A percentile compares a stretch with the other conserved stretches of the same genome.
Evolutionary conservation across 2,888 invertebrate genomes (phyloP).

Genomic region (Platycheirus rosarum): DNA sequence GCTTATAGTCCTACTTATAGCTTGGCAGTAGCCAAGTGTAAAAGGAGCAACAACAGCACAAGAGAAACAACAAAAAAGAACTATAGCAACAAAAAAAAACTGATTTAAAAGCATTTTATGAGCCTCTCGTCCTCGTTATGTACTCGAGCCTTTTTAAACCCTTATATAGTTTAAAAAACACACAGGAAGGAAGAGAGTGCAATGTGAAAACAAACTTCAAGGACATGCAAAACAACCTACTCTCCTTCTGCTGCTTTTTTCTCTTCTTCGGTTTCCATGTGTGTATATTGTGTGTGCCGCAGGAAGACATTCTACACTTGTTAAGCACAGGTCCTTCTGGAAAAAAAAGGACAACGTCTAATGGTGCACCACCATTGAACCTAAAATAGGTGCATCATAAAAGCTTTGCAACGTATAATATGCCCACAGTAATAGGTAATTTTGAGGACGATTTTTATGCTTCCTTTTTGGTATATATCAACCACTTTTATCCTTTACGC

Average conservation of each 20-base stretch:
- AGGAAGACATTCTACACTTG: conserved; percentile 65
- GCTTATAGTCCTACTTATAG: conserved; percentile 67
- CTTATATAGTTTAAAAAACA: conserved; percentile 43
- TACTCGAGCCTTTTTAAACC: conserved; percentile 45
- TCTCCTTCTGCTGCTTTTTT: background rate
- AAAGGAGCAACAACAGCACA: conserved; percentile 29
- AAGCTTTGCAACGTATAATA: conserved; percentile 58
- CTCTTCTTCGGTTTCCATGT: conserved; percentile 1
- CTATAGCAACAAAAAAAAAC: conserved; percentile 2
- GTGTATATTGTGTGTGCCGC: conserved; percentile 29
- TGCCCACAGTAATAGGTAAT: conserved; percentile 73
- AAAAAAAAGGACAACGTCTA: conserved; percentile 68
- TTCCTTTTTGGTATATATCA: too few relatives aligned
- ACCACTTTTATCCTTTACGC: too few relatives aligned
- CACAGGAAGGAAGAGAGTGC: conserved; percentile 71
- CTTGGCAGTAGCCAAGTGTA: conserved; percentile 45
- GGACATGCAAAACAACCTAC: conserved; percentile 72
- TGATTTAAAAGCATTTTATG: conserved; percentile 68
- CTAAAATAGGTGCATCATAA: conserved; percentile 65
- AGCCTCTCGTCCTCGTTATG: conserved; percentile 64
- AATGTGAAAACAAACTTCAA: conserved; percentile 74
- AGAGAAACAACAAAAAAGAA: conserved; percentile 5
- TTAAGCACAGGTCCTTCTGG: conserved; percentile 26
- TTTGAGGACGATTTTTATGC: conserved; percentile 43
- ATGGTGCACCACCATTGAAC: conserved; percentile 70